Evolutionary conservation across 2,888 invertebrate species (phyloP).

Genomic region (Chalcosyrphus nemorum): DNA sequence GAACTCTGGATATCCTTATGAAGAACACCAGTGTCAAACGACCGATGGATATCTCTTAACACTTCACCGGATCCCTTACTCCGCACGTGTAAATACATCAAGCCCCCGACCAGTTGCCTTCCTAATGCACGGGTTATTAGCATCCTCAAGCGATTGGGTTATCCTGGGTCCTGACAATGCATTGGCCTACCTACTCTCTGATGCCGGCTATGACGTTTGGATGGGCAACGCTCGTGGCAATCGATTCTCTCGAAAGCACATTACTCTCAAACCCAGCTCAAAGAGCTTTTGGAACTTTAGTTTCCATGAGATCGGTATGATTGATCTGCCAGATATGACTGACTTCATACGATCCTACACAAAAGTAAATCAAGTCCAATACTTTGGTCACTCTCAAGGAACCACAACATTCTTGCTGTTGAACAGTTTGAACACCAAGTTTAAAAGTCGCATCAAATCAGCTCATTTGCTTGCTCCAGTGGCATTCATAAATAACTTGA

Average conservation of each 20-base stretch:
- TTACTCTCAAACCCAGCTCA: slow-evolving; percentile 72
- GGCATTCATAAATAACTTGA: slow-evolving; percentile 76
- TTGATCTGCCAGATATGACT: slow-evolving; percentile 77
- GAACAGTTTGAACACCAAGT: slow-evolving; percentile 73
- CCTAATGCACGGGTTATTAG: slow-evolving; percentile 77
- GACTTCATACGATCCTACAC: slow-evolving; percentile 75
- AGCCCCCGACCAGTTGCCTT: slow-evolving; percentile 75
- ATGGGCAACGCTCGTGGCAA: slow-evolving; percentile 78
- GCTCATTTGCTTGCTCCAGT: slow-evolving; percentile 78
- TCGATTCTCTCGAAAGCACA: slow-evolving; percentile 76
- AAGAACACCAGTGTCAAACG: slow-evolving; percentile 84
- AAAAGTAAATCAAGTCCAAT: slow-evolving; percentile 70
- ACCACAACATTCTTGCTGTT: slow-evolving; percentile 76
- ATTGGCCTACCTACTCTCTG: slow-evolving; percentile 76
- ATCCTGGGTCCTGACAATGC: slow-evolving; percentile 75
- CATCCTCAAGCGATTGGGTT: slow-evolving; percentile 79
- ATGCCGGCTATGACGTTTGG: slow-evolving; percentile 78
- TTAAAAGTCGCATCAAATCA: slow-evolving; percentile 75
- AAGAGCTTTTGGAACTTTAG: slow-evolving; percentile 77
- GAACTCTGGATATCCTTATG: slow-evolving; percentile 78
- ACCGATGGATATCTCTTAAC: slow-evolving; percentile 78
- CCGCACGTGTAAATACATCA: slow-evolving; percentile 68
- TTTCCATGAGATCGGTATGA: slow-evolving; percentile 78
- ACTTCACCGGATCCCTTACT: slow-evolving; percentile 78
- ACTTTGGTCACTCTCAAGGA: slow-evolving; percentile 78